phyloP scores from a whole-genome alignment of 2,888 invertebrate genomes.

The Ichneumon xanthorius region DNA sequence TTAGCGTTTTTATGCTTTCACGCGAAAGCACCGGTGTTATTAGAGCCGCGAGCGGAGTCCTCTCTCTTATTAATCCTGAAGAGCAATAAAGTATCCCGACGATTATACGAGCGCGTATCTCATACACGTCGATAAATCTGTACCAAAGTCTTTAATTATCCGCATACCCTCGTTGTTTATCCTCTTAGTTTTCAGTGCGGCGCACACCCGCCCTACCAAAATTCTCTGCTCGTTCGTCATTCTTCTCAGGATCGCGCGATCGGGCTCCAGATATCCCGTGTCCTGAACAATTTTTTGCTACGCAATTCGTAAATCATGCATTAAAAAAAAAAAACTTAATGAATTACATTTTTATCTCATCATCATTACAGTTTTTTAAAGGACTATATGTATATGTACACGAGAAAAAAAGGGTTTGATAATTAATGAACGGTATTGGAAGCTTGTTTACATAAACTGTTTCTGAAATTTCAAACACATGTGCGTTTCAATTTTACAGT shows the following conservation, averaged over 20 bases:
- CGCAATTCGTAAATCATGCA: conserved; percentile 17
- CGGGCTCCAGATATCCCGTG: conserved; percentile 68
- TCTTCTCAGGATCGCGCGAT: conserved; percentile 74
- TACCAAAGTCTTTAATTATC: conserved; percentile 25
- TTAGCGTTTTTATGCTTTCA: conserved; percentile 73
- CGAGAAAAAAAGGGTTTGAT: background rate
- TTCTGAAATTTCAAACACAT: too few relatives aligned
- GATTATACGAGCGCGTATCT: conserved; percentile 36
- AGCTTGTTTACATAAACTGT: too few relatives aligned
- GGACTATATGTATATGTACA: background rate
- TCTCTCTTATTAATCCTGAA: conserved; percentile 74
- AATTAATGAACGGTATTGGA: too few relatives aligned
- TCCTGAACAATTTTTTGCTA: conserved; percentile 72
- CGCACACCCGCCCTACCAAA: conserved; percentile 76
- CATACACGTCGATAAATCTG: background rate
- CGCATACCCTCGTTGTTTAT: conserved; percentile 75
- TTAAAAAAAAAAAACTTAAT: background rate
- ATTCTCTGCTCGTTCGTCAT: conserved; percentile 77
- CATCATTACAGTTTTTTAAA: background rate
- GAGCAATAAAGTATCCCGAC: conserved; percentile 9
- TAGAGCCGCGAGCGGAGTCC: conserved; percentile 74
- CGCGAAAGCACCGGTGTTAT: conserved; percentile 74
- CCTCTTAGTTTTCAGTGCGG: conserved; percentile 73
- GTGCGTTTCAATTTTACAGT: too few relatives aligned
- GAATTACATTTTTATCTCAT: background rate